These are phyloP conservation scores for Coleophora flavipennella DNA, from an alignment of 2,888 invertebrate genomes.

Conservation along the genomic window DNA sequence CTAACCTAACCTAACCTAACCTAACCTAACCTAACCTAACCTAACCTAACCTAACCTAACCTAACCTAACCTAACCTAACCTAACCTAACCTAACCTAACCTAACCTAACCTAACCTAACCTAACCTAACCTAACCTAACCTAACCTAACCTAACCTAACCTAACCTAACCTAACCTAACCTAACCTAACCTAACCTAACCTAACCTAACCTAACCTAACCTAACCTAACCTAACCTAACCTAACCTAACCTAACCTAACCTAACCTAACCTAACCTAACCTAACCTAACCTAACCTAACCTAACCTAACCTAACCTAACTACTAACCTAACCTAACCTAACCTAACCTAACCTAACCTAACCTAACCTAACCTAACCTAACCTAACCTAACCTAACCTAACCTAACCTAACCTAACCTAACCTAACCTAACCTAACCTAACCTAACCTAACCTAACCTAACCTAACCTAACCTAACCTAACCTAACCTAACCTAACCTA, in stretches of 20 bases:
- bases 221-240: conserved; percentile 12
- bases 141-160: conserved; percentile 12
- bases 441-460: conserved; percentile 13
- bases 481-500: conserved; percentile 14
- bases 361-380: conserved; percentile 13
- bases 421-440: conserved; percentile 17
- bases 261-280: conserved; percentile 12
- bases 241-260: conserved; percentile 7
- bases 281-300: conserved; percentile 10
- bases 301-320: too few species aligned
- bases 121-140: conserved; percentile 14
- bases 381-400: conserved; percentile 17
- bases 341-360: conserved; percentile 14
- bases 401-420: conserved; percentile 15
- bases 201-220: conserved; percentile 14
- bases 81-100: conserved; percentile 17
- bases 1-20: too few species aligned
- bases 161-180: conserved; percentile 12
- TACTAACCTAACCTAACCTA: too few species aligned
- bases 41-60: too few species aligned
- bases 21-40: too few species aligned
- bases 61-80: too few species aligned
- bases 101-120: conserved; percentile 12
- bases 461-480: conserved; percentile 11
- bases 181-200: conserved; percentile 8